Evolutionary conservation across 2,113 vertebrate genomes (phyloP), one percentile per base, ranked within the genome.

Genomic region (Oriolus oriolus): DNA sequence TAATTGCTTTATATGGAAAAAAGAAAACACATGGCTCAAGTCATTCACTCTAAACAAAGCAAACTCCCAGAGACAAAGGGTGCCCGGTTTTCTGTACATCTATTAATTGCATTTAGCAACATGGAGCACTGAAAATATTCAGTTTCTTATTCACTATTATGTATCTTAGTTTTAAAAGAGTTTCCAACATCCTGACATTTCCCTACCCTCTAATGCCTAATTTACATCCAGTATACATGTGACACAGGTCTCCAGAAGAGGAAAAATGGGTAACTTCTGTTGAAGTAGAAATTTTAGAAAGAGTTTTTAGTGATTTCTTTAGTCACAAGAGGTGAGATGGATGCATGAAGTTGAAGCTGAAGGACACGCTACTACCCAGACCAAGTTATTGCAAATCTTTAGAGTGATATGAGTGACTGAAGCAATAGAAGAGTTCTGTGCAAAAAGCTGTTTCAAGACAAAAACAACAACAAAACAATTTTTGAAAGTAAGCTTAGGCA

Each of bases 331-430:
- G 37, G 10, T 33, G 49, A 26, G 17, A 64, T 23, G 24, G 41
- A 41, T 45, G 24, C 42, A 33, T n/a, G 33, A 86, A 85, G 10
- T 4, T 37, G 56, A 74, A 93, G 18, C 26, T 81, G 50, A 82
- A 64, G 31, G 16, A 70, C 27, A 15, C 5, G 14, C 14, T 19
- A 9, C 6, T 39, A 23, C 79, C 65, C 15, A 53, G 61, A 71
- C 11, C 10, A 79, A 53, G 18, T 28, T 20, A 30, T 1, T 69
- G 23, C 42, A 45, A 82, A 92, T 19, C 21, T 5, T 52, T 30
- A 24, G 15, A 11, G 49, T 24, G 49, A 19, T n/a, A 47, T 0
- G 2, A 2, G 3, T 0, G 2, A 65, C 23, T 33, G 41, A 94
- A 80, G 56, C 7, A 45, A 37, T 33, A 11, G 35, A 54, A 56